Base-by-base conservation (phyloP, 2,888 invertebrate genomes). In the Phlogophora meticulosa region DNA sequence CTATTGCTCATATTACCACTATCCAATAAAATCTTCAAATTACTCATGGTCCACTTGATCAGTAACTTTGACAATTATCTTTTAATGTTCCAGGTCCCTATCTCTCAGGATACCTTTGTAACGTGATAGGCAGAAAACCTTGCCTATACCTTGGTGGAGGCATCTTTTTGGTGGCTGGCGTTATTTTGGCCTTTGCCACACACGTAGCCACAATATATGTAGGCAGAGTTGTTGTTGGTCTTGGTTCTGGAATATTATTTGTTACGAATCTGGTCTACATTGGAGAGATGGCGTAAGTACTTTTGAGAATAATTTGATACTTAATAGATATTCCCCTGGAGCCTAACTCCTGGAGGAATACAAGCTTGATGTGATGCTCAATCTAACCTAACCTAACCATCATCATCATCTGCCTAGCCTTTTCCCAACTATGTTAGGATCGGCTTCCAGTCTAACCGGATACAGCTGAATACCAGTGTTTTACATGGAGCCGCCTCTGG, bases 1-100 rank as follows among this genome's bases (percentile, higher is more conserved):
- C n/a, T n/a, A n/a, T n/a, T n/a, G n/a, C n/a, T n/a, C n/a, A n/a
- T n/a, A n/a, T n/a, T n/a, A n/a, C n/a, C n/a, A n/a, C n/a, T n/a
- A n/a, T n/a, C n/a, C n/a, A n/a, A n/a, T n/a, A n/a, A n/a, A n/a
- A n/a, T n/a, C n/a, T n/a, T n/a, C n/a, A n/a, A n/a, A n/a, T n/a
- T n/a, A n/a, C n/a, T n/a, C n/a, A n/a, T n/a, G n/a, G n/a, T n/a
- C n/a, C n/a, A n/a, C n/a, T n/a, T n/a, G n/a, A n/a, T n/a, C n/a
- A n/a, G n/a, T n/a, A n/a, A n/a, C n/a, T n/a, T n/a, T n/a, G n/a
- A n/a, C n/a, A n/a, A n/a, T n/a, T n/a, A n/a, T n/a, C n/a, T n/a
- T n/a, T n/a, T n/a, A n/a, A n/a, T 17, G 7, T 82, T 87, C 28
- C 80, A 90, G 90, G 90, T 20, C 83, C 89, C 4, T 84, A 83